Evolutionary conservation across 1,140 invertebrate genomes (phyloP).

Genomic region (Caenorhabditis latens): DNA sequence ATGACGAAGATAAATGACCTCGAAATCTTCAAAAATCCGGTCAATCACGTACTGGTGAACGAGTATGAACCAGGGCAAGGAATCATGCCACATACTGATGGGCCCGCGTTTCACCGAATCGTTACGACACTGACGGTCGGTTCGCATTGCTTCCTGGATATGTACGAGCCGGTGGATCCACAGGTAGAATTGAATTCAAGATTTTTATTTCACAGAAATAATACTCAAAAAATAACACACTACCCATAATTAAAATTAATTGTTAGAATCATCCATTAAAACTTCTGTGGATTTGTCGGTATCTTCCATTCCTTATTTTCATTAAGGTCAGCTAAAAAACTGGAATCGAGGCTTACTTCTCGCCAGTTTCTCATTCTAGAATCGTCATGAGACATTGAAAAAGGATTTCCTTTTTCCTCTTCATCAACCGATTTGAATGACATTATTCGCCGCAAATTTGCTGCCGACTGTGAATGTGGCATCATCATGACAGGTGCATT

Average conservation of each 20-base stretch:
- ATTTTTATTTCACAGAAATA: background rate
- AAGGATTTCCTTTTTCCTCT: background rate
- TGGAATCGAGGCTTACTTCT: constrained; percentile 29
- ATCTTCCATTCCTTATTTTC: constrained; percentile 37
- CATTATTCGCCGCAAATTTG: constrained; percentile 29
- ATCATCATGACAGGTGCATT: constrained; percentile 28
- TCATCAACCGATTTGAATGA: constrained; percentile 28
- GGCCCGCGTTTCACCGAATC: constrained; percentile 90
- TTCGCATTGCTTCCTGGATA: constrained; percentile 89
- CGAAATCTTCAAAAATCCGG: constrained; percentile 84
- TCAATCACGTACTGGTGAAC: constrained; percentile 95
- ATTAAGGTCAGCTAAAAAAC: constrained; percentile 30
- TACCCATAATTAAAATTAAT: background rate
- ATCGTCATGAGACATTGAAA: constrained; percentile 48
- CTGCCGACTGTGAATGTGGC: constrained; percentile 36
- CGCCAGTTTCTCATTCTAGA: constrained; percentile 44
- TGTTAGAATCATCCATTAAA: background rate
- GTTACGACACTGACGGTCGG: constrained; percentile 93
- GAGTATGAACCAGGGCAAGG: constrained; percentile 81
- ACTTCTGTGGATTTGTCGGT: constrained; percentile 21
- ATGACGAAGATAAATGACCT: constrained; percentile 83
- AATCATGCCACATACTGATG: constrained; percentile 88
- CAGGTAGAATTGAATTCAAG: background rate
- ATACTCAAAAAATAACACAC: background rate
- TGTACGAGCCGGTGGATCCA: constrained; percentile 81